A percentile compares a stretch with the other conserved stretches of the same genome.
Conservation (phyloP, 1,140 invertebrate species). For the Chymomyza costata region DNA sequence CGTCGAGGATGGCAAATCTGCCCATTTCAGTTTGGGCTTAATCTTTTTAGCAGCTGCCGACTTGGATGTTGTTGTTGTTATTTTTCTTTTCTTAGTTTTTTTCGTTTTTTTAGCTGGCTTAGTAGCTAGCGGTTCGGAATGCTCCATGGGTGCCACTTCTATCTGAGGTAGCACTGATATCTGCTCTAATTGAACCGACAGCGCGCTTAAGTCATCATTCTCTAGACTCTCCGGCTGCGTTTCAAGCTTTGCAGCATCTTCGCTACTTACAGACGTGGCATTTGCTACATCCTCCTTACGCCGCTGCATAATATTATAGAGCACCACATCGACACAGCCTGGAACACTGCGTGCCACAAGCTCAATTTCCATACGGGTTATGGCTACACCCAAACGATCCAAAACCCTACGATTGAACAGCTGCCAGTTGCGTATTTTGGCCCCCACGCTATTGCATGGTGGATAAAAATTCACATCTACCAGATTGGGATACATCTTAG, state of each 20-base stretch:
- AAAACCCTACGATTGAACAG: constrained; percentile 83
- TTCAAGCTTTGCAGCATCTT: constrained; percentile 20
- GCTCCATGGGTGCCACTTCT: too few species aligned
- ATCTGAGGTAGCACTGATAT: too few species aligned
- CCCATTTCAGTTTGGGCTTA: too few species aligned
- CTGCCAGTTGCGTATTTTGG: constrained; percentile 84
- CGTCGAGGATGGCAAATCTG: too few species aligned
- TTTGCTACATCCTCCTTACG: constrained; percentile 7
- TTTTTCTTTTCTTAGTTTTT: too few species aligned
- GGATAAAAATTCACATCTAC: constrained; percentile 85
- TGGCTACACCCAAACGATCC: constrained; percentile 78
- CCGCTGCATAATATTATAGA: constrained; percentile 74
- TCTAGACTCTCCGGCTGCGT: neutral
- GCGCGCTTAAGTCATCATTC: too few species aligned
- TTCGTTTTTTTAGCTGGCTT: too few species aligned
- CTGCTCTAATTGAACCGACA: too few species aligned
- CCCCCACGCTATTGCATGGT: constrained; percentile 79
- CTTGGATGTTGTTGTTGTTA: too few species aligned
- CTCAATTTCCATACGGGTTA: constrained; percentile 79
- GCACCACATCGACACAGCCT: constrained; percentile 80
- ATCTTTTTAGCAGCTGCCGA: too few species aligned
- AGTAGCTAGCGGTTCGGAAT: too few species aligned
- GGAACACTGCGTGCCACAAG: constrained; percentile 78
- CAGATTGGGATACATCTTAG: constrained; percentile 81
- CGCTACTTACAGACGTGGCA: neutral